Base-by-base conservation (phyloP, 1,140 invertebrate species). In the Drosophila setifemur region DNA sequence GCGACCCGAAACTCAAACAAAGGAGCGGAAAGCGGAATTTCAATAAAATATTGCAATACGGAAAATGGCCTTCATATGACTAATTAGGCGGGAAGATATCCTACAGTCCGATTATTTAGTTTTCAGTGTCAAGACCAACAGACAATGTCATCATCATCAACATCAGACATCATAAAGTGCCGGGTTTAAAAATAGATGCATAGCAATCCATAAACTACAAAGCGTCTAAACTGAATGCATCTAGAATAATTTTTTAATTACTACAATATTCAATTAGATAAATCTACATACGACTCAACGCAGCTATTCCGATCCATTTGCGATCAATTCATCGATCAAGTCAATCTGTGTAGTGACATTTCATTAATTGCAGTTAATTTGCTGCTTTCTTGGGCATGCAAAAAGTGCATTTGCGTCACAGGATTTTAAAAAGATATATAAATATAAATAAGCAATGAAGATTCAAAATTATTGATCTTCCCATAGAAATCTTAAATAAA, bases 291-390 rank as follows among this genome's bases (percentile, higher is more conserved):
- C 25, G 43, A 3, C 31, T 35, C 12, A 23, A 35, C 7, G 18
- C n/a, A 14, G 21, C 35, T 35, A 11, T 35, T 35, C 12, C 18
- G 35, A 37, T 19, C 9, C 23, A 25, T 43, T 48, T 37, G 12
- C 29, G 28, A 39, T 26, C 52, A n/a, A 23, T 21, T 37, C 18
- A 70, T 35, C 66, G 52, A 70, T 71, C 44, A 14, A n/a, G 61
- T 68, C 50, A 49, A 43, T 77, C 42, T 57, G 26, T 48, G 16
- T 37, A 67, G 55, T 74, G 78, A 61, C 67, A 82, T 63, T 72
- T 58, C 42, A 70, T 75, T 81, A 66, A 81, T 73, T 64, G 64
- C 50, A 54, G 68, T 66, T 76, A 76, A 78, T 55, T 73, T 39
- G 44, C 49, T 28, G 29, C 39, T 45, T 45, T 67, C 60, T 54